Percentiles rank a stretch among this genome's conserved stretches.
Conservation (phyloP, 2,888 invertebrate species). For the Congeria kusceri region DNA sequence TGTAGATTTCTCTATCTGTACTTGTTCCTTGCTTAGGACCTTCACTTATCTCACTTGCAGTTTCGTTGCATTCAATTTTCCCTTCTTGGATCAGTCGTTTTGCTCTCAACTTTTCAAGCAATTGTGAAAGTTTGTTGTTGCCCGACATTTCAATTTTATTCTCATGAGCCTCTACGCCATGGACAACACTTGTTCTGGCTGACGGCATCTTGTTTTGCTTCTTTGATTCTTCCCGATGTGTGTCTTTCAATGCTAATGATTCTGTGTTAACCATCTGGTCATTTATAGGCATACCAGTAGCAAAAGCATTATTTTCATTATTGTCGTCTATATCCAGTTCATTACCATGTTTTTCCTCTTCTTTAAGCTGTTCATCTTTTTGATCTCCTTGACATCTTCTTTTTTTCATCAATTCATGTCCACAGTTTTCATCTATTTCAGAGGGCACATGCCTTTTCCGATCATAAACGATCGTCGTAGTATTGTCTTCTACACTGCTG, state of each 20-base stretch:
- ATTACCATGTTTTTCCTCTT: too few relatives aligned
- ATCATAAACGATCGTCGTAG: too few relatives aligned
- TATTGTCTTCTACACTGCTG: too few relatives aligned
- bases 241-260: too few relatives aligned
- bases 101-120: conserved; percentile 56
- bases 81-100: conserved; percentile 44
- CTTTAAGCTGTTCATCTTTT: too few relatives aligned
- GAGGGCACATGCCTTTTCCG: too few relatives aligned
- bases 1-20: conserved; percentile 9
- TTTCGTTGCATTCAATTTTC: not conserved
- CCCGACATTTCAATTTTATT: conserved; percentile 15
- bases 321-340: conserved; percentile 13
- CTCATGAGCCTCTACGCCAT: conserved; percentile 37
- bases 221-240: not conserved
- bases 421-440: too few relatives aligned
- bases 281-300: conserved; percentile 10
- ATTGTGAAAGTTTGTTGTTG: conserved; percentile 39
- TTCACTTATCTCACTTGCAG: not conserved
- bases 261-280: not conserved
- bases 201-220: not conserved
- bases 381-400: too few relatives aligned
- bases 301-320: not conserved
- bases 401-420: too few relatives aligned
- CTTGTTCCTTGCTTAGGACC: conserved; percentile 9
- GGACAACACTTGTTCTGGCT: too few relatives aligned